Evolutionary conservation across 2,797 vertebrate species (phyloP), one percentile per base, ranked within the genome.

Genomic region (Pampus argenteus): DNA sequence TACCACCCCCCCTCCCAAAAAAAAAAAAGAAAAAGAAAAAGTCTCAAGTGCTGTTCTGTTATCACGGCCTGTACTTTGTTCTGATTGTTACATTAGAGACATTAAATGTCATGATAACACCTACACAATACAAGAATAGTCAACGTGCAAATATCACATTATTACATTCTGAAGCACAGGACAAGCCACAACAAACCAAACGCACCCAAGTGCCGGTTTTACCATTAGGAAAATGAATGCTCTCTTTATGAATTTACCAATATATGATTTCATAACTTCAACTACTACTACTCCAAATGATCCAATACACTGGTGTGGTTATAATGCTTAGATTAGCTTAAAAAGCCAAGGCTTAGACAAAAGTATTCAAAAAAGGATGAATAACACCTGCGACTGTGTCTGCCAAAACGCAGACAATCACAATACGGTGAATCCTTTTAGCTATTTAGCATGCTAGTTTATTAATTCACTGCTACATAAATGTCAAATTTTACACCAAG

Each of bases 61-160:
- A 75, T 84, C 69, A 20, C 23, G 9, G 50, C 59, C 50, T 79
- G 58, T 71, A 56, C 59, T 73, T 78, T 64, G n/a, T n/a, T n/a
- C n/a, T n/a, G 74, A 71, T 76, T 71, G 52, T 83, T 86, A 47
- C 23, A n/a, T n/a, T 34, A 40, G 51, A 59, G 52, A 71, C 52
- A 74, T 74, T 80, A 87, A 90, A 86, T 85, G 66, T 81, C 79
- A 90, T 1, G 59, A 83, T 80, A 81, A 86, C 84, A 73, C 76
- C 79, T 69, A 74, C 81, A 76, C 76, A 83, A 66, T 47, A 44
- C 9, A 6, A 64, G 58, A 84, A 81, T 52, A 82, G 78, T 55
- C 52, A 45, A 62, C 22, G 62, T 80, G 80, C 44, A 86, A 87
- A 88, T 82, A 87, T 84, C 73, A 78, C 76, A 85, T 76, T 63